Base-by-base conservation (phyloP, 2,888 invertebrate genomes). In the Cryptus armator region DNA sequence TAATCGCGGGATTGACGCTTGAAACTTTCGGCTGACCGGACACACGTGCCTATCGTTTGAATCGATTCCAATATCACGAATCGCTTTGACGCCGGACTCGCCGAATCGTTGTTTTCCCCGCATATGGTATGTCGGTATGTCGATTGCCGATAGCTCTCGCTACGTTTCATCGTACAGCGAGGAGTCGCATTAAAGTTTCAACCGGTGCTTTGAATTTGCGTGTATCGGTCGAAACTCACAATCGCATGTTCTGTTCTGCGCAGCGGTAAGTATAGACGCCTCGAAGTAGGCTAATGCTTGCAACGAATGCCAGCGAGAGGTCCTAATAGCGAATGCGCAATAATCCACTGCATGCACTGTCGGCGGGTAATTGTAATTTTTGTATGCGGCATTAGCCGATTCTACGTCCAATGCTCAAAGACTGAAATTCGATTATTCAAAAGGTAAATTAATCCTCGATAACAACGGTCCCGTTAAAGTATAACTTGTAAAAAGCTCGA, bases 151-250 rank as follows among this genome's bases (percentile, higher is more conserved):
- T 51, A 75, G 56, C 56, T 43, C 16, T 7, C 37, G 10, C 6
- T 6, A 43, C 14, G 43, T 43, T 59, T 72, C 44, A 16, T 37
- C 71, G 44, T 72, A 56, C 71, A 24, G 19, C 66, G 16, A 67
- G 37, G 46, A 12, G 43, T 24, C 5, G 14, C 24, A 62, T 74
- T 62, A 74, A 74, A 44, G 29, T 62, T 68, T 59, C 59, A 74
- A 44, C 1, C 44, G 19, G 43, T 19, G 37, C 64, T 75, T 19
- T 37, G 51, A 64, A 75, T 48, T 64, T 75, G 6, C 64, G 37
- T 51, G 48, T 37, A 51, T 59, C 37, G 59, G 14, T 43, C n/a
- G 56, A 14, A 43, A 14, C 44, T 43, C 59, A 3, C 12, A 24
- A 29, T 59, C n/a, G 29, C 62, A 32, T 46, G 32, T 10, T 59